Percentiles rank a stretch among this genome's conserved stretches.
Conservation (phyloP, 2,797 vertebrate species). For the Rhynchotus rufescens region DNA sequence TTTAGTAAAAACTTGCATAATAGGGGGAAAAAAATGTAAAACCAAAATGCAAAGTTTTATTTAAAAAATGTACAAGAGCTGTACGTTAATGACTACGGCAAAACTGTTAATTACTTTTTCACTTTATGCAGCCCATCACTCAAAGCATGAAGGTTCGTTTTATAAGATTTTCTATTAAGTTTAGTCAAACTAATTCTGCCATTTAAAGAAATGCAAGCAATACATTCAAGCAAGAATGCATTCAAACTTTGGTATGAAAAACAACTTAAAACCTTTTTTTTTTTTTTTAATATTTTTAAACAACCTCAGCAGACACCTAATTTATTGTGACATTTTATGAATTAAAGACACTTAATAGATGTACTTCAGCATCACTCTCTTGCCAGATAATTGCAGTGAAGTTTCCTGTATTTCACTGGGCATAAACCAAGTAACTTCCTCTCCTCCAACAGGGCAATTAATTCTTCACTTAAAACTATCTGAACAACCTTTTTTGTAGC, state of each 20-base stretch:
- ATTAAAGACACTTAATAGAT: not conserved
- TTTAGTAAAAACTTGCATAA: not conserved
- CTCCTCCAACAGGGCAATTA: not conserved
- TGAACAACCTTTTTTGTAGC: not conserved
- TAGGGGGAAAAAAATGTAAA: conserved; percentile 2
- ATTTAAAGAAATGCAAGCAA: not conserved
- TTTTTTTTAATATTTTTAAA: not conserved
- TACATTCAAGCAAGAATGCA: not conserved
- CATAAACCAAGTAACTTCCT: conserved; percentile 14
- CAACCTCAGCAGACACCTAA: not conserved
- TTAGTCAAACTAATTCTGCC: not conserved
- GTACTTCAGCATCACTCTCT: not conserved
- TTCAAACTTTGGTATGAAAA: not conserved
- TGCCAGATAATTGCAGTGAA: not conserved
- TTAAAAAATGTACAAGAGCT: not conserved
- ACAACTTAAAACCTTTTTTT: not conserved
- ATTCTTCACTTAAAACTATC: conserved; percentile 1
- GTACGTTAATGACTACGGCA: not conserved
- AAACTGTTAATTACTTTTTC: conserved; percentile 2
- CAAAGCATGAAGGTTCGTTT: not conserved
- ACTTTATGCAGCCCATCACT: not conserved
- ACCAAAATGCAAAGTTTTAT: not conserved
- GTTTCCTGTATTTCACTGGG: not conserved
- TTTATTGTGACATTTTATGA: not conserved
- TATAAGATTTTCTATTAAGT: not conserved